Evolutionary conservation across 2,113 vertebrate genomes (phyloP), one percentile per base, ranked within the genome.

Genomic region (Montifringilla adamsi): DNA sequence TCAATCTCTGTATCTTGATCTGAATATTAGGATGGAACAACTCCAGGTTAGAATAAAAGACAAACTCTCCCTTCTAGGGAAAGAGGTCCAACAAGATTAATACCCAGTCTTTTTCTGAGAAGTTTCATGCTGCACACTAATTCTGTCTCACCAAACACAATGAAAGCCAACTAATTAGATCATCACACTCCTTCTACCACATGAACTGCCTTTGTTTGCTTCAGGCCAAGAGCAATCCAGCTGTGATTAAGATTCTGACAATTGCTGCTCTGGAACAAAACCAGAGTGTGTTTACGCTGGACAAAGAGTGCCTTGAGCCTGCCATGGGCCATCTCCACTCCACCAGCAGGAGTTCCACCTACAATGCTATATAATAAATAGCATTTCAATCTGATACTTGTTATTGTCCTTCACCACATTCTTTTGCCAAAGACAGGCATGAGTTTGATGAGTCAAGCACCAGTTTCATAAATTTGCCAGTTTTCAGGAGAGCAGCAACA

Each of bases 101-200:
- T 23, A 94, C 41, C n/a, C 35, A 27, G 33, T 30, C 24, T 50
- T 56, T 31, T 89, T 63, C 59, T 55, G 39, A 86, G 52, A 91
- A 21, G 59, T 67, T 88, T 77, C 78, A 70, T 24, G 63, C 67
- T 47, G 39, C 35, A 76, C 63, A 59, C 33, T 66, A 90, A 74
- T 69, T 76, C 72, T 69, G 31, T 64, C 87, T 88, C 70, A 68
- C 63, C 59, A 84, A 87, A 66, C 7, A 7, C 12, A 83, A 62
- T 27, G 47, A 90, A 84, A 88, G 52, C 62, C 67, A 90, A 37
- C 47, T 93, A 93, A 94, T 94, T 83, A 95, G 82, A 94, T 87
- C 94, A 94, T 74, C 49, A 49, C 53, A 84, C 87, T 83, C 67
- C 66, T 91, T n/a, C 90, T 43, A 69, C 78, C 84, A 78, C 80